Evolutionary conservation across 2,888 invertebrate species (phyloP), one percentile per base, ranked within the genome.

Genomic region (Thecocarcelia acutangulata): DNA sequence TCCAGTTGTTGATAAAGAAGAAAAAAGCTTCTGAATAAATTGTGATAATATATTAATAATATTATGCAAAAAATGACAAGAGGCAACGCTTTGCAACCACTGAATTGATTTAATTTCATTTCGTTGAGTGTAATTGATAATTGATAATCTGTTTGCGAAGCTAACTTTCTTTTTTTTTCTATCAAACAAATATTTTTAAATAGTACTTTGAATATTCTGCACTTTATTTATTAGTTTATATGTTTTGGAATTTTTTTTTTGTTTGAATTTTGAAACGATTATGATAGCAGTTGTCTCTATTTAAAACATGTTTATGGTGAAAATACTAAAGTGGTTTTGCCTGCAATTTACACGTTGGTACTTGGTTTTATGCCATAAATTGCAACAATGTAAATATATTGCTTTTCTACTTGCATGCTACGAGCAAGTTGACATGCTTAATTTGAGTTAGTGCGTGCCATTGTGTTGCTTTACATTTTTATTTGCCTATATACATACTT

Each of bases 241-340:
- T 50, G 17, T 64, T 8, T 33, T 33, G 33, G n/a, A n/a, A n/a
- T 13, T 68, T 17, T 37, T 33, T 28, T 24, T 21, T 19, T 15
- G 4, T 15, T 46, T 64, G 54, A 24, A n/a, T 56, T 74, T 58
- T 8, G 37, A 63, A 64, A 63, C 33, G 66, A 28, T 56, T 37
- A 54, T 63, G 73, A 63, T 46, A 56, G 37, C 40, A 50, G 4
- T 8, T 33, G 33, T 33, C 6, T 33, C 46, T 40, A 54, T 28
- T 68, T 44, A 44, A 17, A 58, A 44, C 40, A 64, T 80, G 75
- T 72, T 74, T 37, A 66, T 59, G 75, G 58, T 70, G 59, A 52
- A 75, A 72, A 68, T 64, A 52, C 64, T 79, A 44, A 78, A 83
- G 83, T 83, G 72, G 74, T 69, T 84, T 84, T 82, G 84, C 75